Base-by-base conservation (phyloP, 2,888 invertebrate genomes). In the Leptogaster cylindrica region DNA sequence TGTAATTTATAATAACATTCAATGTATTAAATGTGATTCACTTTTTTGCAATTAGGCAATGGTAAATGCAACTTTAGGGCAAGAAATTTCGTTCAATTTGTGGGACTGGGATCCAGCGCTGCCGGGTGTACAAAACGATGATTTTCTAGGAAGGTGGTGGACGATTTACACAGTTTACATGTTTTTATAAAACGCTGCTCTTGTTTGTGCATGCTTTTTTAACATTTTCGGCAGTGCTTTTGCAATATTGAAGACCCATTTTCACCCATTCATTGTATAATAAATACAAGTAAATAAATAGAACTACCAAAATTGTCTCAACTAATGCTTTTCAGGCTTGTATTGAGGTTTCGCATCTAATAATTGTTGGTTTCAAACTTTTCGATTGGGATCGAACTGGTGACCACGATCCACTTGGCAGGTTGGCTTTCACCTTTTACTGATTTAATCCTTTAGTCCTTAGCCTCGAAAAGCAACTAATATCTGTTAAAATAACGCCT, bases 341-440 rank as follows among this genome's bases (percentile, higher is more conserved):
- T 82, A 84, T 88, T 84, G 87, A 87, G 78, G 83, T 82, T 72
- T 77, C 81, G 70, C 81, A 81, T 72, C 82, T 82, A 73, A 80
- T 83, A 73, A 80, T 85, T 75, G 81, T 90, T 77, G 82, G 81
- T 77, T 85, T 92, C 78, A 84, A 83, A 79, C 88, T 95, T 76
- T 93, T 86, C 87, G 95, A 97, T 87, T 92, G 94, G 88, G 96
- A 97, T 85, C 89, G 90, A 77, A 89, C 92, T 75, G 91, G 90
- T 79, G 88, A 89, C 80, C 95, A 97, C 84, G 97, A 97, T 84
- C 88, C 89, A 76, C 88, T 97, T 76, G 97, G 97, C 87, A 93
- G 94, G 93, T 92, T 84, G 82, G 86, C 82, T 72, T 70, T n/a
- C n/a, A n/a, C n/a, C n/a, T n/a, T n/a, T n/a, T n/a, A 31, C 23